A percentile compares a stretch with the other conserved stretches of the same genome.
Conservation (phyloP, 2,113 vertebrate species). For the Ciconia maguari region DNA sequence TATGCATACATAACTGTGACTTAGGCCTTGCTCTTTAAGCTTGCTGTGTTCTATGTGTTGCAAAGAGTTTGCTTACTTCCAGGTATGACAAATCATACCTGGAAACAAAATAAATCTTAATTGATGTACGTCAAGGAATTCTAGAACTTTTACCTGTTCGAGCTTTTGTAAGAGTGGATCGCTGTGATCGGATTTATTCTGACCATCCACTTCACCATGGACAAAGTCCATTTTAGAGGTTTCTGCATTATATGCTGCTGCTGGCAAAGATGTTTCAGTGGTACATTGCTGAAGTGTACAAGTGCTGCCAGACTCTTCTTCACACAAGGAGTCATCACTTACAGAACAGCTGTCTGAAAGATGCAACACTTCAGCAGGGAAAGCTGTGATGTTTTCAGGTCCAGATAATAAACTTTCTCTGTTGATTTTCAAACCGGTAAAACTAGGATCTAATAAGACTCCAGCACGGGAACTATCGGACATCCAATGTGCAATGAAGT, state of each 20-base stretch:
- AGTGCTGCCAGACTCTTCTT: slow-evolving; percentile 21
- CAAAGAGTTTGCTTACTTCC: background rate
- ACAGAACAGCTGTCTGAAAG: slow-evolving; percentile 77
- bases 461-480: slow-evolving; percentile 80
- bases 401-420: slow-evolving; percentile 21
- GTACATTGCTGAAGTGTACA: background rate
- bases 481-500: slow-evolving; percentile 82
- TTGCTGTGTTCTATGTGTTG: background rate
- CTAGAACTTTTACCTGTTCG: slow-evolving; percentile 79
- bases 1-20: accelerated
- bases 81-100: background rate
- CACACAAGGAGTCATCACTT: slow-evolving; percentile 71
- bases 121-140: background rate
- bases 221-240: background rate
- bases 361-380: slow-evolving; percentile 66
- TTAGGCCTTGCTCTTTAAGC: background rate
- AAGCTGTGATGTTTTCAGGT: slow-evolving; percentile 64
- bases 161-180: slow-evolving; percentile 81
- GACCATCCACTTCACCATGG: background rate
- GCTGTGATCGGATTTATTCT: slow-evolving; percentile 43
- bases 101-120: background rate
- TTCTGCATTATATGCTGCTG: background rate
- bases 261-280: background rate
- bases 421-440: slow-evolving; percentile 64
- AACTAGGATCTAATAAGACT: slow-evolving; percentile 79